A percentile compares a stretch with the other conserved stretches of the same genome.
Conservation (phyloP, 2,113 vertebrate genomes). For the Elgaria multicarinata region DNA sequence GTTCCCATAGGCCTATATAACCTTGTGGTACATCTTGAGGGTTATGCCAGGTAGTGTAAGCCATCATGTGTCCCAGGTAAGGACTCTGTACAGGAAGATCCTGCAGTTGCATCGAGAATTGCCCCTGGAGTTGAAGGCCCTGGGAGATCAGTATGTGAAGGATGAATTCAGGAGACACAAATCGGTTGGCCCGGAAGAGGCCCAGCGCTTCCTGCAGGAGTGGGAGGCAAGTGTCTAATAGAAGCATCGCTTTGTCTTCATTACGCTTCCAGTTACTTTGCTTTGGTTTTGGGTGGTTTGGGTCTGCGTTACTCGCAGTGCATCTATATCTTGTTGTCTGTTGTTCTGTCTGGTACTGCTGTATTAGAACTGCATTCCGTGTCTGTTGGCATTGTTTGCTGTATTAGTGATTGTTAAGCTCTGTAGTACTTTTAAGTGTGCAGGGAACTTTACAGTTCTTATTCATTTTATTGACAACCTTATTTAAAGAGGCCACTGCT, state of each 20-base stretch:
- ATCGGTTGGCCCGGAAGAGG: conserved; percentile 73
- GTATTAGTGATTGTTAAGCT: not conserved
- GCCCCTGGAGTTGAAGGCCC: conserved; percentile 82
- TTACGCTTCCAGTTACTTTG: not conserved
- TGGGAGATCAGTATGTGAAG: conserved; percentile 91
- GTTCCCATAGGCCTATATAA: no score
- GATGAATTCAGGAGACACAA: conserved; percentile 90
- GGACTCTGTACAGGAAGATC: conserved; percentile 83
- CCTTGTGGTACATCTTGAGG: not conserved
- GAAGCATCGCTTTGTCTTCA: not conserved
- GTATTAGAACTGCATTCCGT: not conserved
- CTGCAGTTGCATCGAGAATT: conserved; percentile 85
- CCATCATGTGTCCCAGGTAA: conserved; percentile 72
- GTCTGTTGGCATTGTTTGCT: not conserved
- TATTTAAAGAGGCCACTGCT: no score
- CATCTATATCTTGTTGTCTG: not conserved
- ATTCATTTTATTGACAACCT: not conserved
- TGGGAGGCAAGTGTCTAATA: conserved; percentile 85
- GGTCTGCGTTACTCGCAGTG: not conserved
- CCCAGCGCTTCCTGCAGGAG: conserved; percentile 85
- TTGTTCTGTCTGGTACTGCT: not conserved
- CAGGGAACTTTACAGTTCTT: not conserved
- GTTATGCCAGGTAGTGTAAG: not conserved
- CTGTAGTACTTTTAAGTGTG: not conserved
- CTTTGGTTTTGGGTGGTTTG: not conserved